Conservation (phyloP, 2,888 invertebrate genomes). For the Kuschelorhynchus macadamiae region DNA sequence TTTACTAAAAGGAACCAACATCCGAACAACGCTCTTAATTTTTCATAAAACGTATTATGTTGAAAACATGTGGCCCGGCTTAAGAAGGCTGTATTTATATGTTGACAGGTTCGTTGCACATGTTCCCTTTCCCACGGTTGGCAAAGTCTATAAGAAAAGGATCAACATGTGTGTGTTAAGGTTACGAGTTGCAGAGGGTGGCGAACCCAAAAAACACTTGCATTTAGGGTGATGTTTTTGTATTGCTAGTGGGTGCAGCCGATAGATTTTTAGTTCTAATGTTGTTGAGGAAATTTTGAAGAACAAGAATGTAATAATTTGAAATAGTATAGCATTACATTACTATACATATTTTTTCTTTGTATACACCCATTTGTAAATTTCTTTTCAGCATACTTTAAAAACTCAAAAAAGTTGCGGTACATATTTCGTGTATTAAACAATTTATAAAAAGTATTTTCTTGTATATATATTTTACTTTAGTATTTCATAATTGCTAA, state of each 20-base stretch:
- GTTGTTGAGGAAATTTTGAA: background rate
- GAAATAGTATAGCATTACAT: background rate
- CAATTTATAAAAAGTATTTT: too few species aligned
- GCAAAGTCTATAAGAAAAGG: constrained; percentile 52
- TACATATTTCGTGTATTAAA: too few species aligned
- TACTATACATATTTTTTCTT: too few species aligned
- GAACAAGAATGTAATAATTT: background rate
- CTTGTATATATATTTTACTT: too few species aligned
- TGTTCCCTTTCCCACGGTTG: constrained; percentile 65
- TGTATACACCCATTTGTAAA: too few species aligned
- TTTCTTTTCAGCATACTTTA: too few species aligned
- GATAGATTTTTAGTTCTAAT: background rate
- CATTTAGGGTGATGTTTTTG: constrained; percentile 34
- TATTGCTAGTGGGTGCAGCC: constrained; percentile 18
- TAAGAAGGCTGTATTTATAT: constrained; percentile 58
- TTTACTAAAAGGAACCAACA: background rate
- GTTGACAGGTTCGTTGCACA: constrained; percentile 61
- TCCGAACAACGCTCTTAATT: background rate
- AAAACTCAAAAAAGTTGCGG: too few species aligned
- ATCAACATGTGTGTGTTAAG: constrained; percentile 62
- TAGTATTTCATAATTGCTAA: too few species aligned
- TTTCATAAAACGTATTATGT: constrained; percentile 21
- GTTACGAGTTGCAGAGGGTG: constrained; percentile 57
- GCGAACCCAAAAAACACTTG: constrained; percentile 62
- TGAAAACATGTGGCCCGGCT: constrained; percentile 49